Evolutionary conservation across 2,797 vertebrate genomes (phyloP).

Genomic region (Delichon dasypus): DNA sequence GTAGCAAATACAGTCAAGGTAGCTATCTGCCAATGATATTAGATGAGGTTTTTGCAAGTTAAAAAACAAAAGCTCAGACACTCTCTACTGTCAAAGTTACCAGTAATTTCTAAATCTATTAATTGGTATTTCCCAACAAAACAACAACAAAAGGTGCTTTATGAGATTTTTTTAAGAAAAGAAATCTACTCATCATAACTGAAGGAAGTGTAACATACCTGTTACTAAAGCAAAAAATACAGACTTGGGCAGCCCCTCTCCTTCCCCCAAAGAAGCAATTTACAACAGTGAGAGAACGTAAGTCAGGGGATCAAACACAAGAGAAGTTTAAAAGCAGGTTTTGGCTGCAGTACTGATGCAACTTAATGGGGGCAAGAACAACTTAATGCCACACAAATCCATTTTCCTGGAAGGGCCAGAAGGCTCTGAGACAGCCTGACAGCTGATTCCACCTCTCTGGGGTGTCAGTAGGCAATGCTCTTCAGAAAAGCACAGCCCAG

Average conservation of each 20-base stretch:
- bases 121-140: not conserved
- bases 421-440: conserved; percentile 20
- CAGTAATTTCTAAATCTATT: not conserved
- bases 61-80: not conserved
- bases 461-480: not conserved
- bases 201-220: not conserved
- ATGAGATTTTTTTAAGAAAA: not conserved
- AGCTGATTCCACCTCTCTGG: not conserved
- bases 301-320: conserved; percentile 44
- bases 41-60: not conserved
- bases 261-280: conserved; percentile 29
- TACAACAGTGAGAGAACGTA: not conserved
- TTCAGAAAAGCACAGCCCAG: not conserved
- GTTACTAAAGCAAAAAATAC: not conserved
- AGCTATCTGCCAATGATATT: not conserved
- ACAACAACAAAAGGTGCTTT: not conserved
- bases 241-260: not conserved
- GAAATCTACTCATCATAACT: not conserved
- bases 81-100: not conserved
- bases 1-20: not conserved
- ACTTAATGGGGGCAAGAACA: conserved; percentile 39
- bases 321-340: conserved; percentile 44
- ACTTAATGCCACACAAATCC: conserved; percentile 51
- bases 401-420: conserved; percentile 26
- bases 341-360: conserved; percentile 33